Evolutionary conservation across 2,888 invertebrate species (phyloP).

Genomic region (Aleiodes alternator): DNA sequence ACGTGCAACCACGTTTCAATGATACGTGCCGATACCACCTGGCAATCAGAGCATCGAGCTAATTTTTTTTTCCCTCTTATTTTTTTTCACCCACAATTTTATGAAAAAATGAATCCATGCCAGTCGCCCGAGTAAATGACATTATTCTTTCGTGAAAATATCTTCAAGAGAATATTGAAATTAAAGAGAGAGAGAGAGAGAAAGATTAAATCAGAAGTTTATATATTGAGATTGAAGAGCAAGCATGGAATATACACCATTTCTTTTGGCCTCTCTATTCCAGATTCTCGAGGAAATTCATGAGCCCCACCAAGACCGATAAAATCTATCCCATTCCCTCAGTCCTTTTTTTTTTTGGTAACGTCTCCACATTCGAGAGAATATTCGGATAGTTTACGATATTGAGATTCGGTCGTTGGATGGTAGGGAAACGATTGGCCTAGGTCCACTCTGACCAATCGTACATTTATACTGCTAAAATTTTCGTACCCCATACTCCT

Average conservation of each 20-base stretch:
- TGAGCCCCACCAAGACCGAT: slow-evolving; percentile 43
- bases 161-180: not conserved
- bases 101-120: not conserved
- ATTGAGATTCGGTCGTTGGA: slow-evolving; percentile 36
- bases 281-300: slow-evolving; percentile 46
- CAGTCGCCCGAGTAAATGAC: too few relatives aligned
- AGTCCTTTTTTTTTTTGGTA: not conserved
- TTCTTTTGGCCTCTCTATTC: not conserved
- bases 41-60: slow-evolving; percentile 43
- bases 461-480: slow-evolving; percentile 36
- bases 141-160: not conserved
- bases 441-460: slow-evolving; percentile 2
- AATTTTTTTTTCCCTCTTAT: slow-evolving; percentile 11
- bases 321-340: slow-evolving; percentile 38
- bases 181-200: not conserved
- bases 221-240: slow-evolving; percentile 19
- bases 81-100: slow-evolving; percentile 4
- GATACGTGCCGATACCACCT: slow-evolving; percentile 52
- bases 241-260: not conserved
- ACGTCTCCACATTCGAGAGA: slow-evolving; percentile 31
- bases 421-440: slow-evolving; percentile 31
- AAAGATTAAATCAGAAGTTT: not conserved
- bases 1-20: slow-evolving; percentile 45
- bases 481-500: slow-evolving; percentile 8
- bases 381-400: slow-evolving; percentile 51